Conservation (phyloP, 92 coral and sea anemone genomes). For the Heliopora coerulea region DNA sequence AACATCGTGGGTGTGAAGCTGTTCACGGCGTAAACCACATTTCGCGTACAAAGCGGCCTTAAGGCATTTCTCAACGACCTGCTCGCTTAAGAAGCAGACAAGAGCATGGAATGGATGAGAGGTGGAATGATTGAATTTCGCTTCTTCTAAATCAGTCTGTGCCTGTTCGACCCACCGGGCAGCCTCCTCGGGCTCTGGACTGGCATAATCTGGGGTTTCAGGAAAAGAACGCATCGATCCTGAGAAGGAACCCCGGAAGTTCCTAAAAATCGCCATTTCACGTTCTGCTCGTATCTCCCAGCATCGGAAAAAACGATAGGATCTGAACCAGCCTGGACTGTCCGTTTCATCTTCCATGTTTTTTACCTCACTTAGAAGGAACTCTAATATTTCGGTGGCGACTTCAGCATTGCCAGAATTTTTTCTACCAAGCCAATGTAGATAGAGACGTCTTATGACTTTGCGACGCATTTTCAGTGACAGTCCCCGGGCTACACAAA, state of each 20-base stretch:
- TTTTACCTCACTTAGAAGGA: slow-evolving; percentile 83
- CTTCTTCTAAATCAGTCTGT: slow-evolving; percentile 72
- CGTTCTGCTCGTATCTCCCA: slow-evolving; percentile 87
- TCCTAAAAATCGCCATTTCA: slow-evolving; percentile 70
- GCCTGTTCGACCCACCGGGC: slow-evolving; percentile 95
- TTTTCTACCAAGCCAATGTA: slow-evolving; percentile 95
- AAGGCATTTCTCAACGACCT: slow-evolving; percentile 82
- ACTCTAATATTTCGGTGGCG: slow-evolving; percentile 81
- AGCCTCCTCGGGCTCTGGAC: slow-evolving; percentile 85
- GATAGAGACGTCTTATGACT: slow-evolving; percentile 76
- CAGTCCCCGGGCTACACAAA: slow-evolving; percentile 85
- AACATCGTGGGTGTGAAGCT: slow-evolving; percentile 87
- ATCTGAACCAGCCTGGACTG: slow-evolving; percentile 1
- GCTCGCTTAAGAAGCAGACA: slow-evolving; percentile 90
- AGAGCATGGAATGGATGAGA: slow-evolving; percentile 59
- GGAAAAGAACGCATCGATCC: background rate
- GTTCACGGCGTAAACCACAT: slow-evolving; percentile 80
- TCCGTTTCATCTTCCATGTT: slow-evolving; percentile 67
- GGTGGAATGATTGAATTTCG: slow-evolving; percentile 53
- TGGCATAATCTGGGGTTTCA: slow-evolving; percentile 51
- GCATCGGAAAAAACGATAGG: slow-evolving; percentile 60
- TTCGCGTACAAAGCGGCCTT: slow-evolving; percentile 87
- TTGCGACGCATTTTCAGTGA: slow-evolving; percentile 77
- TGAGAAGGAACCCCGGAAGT: slow-evolving; percentile 48
- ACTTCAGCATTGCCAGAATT: slow-evolving; percentile 76